A percentile compares a stretch with the other conserved stretches of the same genome.
Conservation (phyloP, 2,888 invertebrate genomes). For the Campaea margaritaria region DNA sequence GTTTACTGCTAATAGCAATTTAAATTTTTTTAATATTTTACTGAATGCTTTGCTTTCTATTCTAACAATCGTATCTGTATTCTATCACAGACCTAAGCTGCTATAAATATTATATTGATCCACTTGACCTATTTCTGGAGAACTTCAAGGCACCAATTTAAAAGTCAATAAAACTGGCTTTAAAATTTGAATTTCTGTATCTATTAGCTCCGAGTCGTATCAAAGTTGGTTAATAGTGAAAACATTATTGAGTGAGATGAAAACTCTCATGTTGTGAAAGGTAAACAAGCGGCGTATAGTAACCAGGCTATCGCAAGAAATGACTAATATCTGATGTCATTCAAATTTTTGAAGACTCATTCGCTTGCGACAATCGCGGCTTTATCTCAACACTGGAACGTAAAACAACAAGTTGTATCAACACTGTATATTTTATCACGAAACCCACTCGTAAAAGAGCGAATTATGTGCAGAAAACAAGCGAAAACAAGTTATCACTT, state of each 20-base stretch:
- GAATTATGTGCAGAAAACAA: slow-evolving; percentile 22
- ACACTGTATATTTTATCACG: slow-evolving; percentile 19
- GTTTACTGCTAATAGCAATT: too few relatives aligned
- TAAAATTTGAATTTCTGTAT: not conserved
- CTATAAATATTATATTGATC: slow-evolving; percentile 18
- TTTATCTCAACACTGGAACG: slow-evolving; percentile 8
- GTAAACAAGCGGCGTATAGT: slow-evolving; percentile 32
- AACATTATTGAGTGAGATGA: slow-evolving; percentile 12
- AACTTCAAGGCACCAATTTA: not conserved
- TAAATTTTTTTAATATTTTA: too few relatives aligned
- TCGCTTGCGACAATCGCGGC: slow-evolving; percentile 10
- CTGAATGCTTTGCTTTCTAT: not conserved
- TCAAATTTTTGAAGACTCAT: slow-evolving; percentile 38
- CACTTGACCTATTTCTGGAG: slow-evolving; percentile 27
- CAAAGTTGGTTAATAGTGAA: slow-evolving; percentile 1
- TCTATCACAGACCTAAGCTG: not conserved
- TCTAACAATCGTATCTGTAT: slow-evolving; percentile 16
- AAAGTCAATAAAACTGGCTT: slow-evolving; percentile 1
- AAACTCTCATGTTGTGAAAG: slow-evolving; percentile 10
- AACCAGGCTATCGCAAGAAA: slow-evolving; percentile 39
- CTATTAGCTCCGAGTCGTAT: not conserved
- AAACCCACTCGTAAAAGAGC: slow-evolving; percentile 13
- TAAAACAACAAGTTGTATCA: slow-evolving; percentile 11
- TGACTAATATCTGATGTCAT: slow-evolving; percentile 74
- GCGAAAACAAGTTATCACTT: slow-evolving; percentile 27